A percentile compares a stretch with the other conserved stretches of the same genome.
Evolutionary conservation across 1,140 invertebrate genomes (phyloP).

Genomic region (Pantala flavescens): DNA sequence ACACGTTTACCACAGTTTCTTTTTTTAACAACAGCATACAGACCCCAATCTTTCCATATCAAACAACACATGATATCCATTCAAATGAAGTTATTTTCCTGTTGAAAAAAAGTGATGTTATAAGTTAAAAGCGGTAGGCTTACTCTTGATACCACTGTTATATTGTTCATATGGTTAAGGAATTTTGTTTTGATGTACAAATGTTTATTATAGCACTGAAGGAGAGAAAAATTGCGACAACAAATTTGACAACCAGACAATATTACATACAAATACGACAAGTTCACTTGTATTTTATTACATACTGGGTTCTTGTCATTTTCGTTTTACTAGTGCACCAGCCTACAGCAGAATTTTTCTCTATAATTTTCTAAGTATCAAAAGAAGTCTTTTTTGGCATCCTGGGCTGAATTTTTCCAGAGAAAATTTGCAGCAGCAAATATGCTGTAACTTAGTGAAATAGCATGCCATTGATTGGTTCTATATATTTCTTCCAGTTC

Average conservation of each 20-base stretch:
- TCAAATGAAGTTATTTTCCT: constrained; percentile 3
- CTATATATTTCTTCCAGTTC: neutral
- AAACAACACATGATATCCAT: constrained; percentile 10
- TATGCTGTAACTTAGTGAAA: constrained; percentile 10
- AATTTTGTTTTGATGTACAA: constrained; percentile 5
- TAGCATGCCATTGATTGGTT: constrained; percentile 1
- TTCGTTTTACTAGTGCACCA: constrained; percentile 8
- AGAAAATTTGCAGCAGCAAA: constrained; percentile 9
- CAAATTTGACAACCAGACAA: constrained; percentile 9
- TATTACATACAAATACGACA: constrained; percentile 10
- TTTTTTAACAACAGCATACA: constrained; percentile 10
- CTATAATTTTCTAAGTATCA: constrained; percentile 10
- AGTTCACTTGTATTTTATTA: constrained; percentile 8
- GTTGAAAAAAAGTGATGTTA: constrained; percentile 7
- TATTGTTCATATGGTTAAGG: constrained; percentile 3
- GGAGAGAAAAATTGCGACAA: constrained; percentile 9
- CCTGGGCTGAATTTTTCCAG: constrained; percentile 4
- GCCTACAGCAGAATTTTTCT: constrained; percentile 7
- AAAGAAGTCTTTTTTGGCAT: constrained; percentile 6
- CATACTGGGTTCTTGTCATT: constrained; percentile 5
- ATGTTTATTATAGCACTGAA: neutral
- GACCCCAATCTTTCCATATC: constrained; percentile 8
- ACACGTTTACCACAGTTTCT: constrained; percentile 9
- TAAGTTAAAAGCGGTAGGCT: constrained; percentile 1
- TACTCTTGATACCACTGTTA: constrained; percentile 3